A percentile compares a stretch with the other conserved stretches of the same genome.
Evolutionary conservation across 2,797 vertebrate species (phyloP).

Genomic region (Ispidina lecontei): DNA sequence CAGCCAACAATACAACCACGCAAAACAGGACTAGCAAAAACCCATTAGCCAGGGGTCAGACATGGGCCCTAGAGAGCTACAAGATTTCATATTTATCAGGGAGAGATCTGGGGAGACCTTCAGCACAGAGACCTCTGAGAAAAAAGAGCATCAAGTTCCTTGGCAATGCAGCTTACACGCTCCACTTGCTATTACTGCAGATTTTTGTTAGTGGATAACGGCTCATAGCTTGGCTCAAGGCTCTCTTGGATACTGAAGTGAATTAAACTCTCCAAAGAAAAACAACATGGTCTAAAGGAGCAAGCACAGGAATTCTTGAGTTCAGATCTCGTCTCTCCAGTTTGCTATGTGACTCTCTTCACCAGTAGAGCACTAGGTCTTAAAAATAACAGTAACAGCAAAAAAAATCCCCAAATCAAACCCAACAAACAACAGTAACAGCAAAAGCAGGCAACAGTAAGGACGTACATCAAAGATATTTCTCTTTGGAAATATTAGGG

Average conservation of each 20-base stretch:
- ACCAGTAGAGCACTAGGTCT: background rate
- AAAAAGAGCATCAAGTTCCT: conserved; percentile 51
- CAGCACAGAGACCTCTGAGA: conserved; percentile 45
- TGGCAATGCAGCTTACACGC: conserved; percentile 49
- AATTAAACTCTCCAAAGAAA: conserved; percentile 32
- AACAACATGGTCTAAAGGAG: background rate
- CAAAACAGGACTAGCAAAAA: conserved; percentile 32
- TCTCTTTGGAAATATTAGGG: background rate
- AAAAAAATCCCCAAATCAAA: background rate
- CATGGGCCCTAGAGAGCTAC: background rate
- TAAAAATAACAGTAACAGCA: conserved; percentile 1
- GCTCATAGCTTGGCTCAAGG: conserved; percentile 47
- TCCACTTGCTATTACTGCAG: conserved; percentile 60
- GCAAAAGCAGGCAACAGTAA: background rate
- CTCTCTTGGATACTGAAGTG: conserved; percentile 32
- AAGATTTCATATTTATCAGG: conserved; percentile 40
- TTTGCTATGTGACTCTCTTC: background rate
- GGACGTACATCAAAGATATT: background rate
- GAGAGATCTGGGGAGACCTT: conserved; percentile 51
- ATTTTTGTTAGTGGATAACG: conserved; percentile 62
- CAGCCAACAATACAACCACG: conserved; percentile 43
- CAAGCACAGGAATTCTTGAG: background rate
- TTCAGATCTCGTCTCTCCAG: background rate
- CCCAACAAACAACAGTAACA: background rate
- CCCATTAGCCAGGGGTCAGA: conserved; percentile 29